A percentile compares a stretch with the other conserved stretches of the same genome.
phyloP scores from a whole-genome alignment of 2,888 invertebrate genomes.

The Eubasilissa splendida region DNA sequence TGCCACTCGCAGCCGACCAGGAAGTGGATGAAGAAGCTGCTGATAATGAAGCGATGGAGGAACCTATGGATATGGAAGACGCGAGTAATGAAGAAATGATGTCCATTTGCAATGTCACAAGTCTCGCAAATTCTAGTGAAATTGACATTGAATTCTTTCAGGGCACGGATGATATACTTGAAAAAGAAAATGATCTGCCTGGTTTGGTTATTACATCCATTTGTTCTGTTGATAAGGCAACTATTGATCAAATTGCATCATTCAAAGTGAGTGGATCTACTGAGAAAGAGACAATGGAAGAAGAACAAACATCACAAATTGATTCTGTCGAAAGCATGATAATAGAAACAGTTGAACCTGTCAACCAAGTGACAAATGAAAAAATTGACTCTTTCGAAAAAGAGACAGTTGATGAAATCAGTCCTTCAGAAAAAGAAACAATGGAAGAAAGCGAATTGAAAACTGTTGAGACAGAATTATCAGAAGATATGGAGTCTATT shows the following conservation, averaged over 20 bases:
- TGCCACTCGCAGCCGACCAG: constrained; percentile 2
- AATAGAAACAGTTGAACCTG: neutral
- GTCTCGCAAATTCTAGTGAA: constrained; percentile 14
- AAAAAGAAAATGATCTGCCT: constrained; percentile 5
- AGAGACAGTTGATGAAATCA: neutral
- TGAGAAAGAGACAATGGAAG: neutral
- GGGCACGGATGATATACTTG: neutral
- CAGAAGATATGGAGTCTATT: neutral
- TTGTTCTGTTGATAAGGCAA: constrained; percentile 17
- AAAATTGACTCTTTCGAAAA: neutral
- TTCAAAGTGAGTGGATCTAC: neutral
- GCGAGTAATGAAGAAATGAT: neutral
- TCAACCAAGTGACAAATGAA: neutral
- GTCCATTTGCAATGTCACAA: constrained; percentile 40
- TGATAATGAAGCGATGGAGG: constrained; percentile 25
- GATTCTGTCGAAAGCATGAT: neutral
- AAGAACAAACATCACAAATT: neutral
- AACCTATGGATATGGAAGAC: constrained; percentile 19
- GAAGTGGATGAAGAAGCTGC: constrained; percentile 26
- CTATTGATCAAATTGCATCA: constrained; percentile 3
- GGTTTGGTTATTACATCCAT: constrained; percentile 26
- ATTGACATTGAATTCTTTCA: neutral
- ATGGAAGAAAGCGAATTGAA: neutral
- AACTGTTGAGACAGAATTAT: neutral
- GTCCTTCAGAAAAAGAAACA: neutral